Evolutionary conservation across 2,113 vertebrate genomes (phyloP).

Genomic region (Nerophis lumbriciformis): DNA sequence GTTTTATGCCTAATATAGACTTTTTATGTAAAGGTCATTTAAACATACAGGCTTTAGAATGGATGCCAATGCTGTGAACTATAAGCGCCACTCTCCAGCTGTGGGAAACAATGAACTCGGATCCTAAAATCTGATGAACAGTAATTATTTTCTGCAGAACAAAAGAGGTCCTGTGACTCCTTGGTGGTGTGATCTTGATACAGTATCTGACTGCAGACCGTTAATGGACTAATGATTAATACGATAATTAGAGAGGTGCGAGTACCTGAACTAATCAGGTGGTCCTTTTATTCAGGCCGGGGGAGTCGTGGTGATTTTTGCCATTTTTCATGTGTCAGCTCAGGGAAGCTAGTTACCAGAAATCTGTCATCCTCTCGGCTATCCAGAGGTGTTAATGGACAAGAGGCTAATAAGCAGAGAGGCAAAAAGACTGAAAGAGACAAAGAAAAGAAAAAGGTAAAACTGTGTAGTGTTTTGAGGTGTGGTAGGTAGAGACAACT

Average conservation of each 20-base stretch:
- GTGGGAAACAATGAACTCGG: conserved; percentile 57
- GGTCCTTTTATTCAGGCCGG: conserved; percentile 88
- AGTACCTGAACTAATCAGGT: conserved; percentile 98
- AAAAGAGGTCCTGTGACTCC: conserved; percentile 80
- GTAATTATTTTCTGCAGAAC: conserved; percentile 79
- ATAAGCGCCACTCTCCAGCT: conserved; percentile 27
- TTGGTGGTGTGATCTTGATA: conserved; percentile 81
- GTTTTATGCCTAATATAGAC: conserved; percentile 26
- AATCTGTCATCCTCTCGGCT: conserved; percentile 62
- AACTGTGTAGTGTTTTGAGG: too few relatives aligned
- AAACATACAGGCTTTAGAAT: conserved; percentile 32
- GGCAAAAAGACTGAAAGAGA: conserved; percentile 20
- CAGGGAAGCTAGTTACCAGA: conserved; percentile 78
- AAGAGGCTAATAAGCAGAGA: conserved; percentile 18
- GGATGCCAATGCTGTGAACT: conserved; percentile 3
- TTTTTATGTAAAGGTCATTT: conserved; percentile 50
- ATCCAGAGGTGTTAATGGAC: conserved; percentile 49
- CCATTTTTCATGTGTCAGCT: conserved; percentile 97
- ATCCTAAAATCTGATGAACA: conserved; percentile 57
- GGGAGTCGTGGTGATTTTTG: conserved; percentile 88
- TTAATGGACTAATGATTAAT: conserved; percentile 93
- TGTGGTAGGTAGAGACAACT: too few relatives aligned
- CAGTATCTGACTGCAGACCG: conserved; percentile 73
- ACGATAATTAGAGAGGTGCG: conserved; percentile 94
- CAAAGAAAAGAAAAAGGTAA: conserved; percentile 15